Evolutionary conservation across 2,113 vertebrate genomes (phyloP).

Genomic region (Poeciliopsis turrubarensis): DNA sequence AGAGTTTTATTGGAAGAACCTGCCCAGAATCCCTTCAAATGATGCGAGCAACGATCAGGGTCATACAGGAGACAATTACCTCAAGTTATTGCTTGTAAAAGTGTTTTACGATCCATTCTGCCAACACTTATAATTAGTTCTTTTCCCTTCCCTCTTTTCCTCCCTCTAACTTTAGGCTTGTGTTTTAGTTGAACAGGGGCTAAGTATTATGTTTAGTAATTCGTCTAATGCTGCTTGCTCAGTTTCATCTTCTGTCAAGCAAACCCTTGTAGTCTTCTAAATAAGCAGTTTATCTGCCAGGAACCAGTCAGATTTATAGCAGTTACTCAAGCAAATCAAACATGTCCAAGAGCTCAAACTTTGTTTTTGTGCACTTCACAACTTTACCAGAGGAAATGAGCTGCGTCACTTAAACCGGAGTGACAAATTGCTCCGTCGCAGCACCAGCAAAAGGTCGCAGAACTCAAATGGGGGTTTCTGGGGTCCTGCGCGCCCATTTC

Average conservation of each 20-base stretch:
- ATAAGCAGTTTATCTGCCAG: slow-evolving; percentile 1
- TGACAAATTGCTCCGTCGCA: slow-evolving; percentile 4
- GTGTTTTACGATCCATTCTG: neutral
- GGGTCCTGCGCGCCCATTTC: slow-evolving; percentile 35
- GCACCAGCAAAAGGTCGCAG: slow-evolving; percentile 34
- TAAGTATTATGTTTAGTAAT: neutral
- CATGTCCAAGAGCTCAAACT: neutral
- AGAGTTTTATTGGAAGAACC: neutral
- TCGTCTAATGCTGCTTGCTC: neutral
- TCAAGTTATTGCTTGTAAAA: slow-evolving; percentile 5
- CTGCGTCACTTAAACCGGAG: neutral
- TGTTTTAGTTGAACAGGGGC: neutral
- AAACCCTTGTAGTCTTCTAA: slow-evolving; percentile 1
- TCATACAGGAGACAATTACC: slow-evolving; percentile 1
- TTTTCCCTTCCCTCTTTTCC: neutral
- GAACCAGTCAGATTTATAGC: slow-evolving; percentile 11
- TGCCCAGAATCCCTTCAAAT: neutral
- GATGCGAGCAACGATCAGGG: neutral
- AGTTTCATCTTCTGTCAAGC: neutral
- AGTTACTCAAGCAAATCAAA: neutral
- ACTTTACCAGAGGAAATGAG: slow-evolving; percentile 3
- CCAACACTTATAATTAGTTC: neutral
- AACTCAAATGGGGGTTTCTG: slow-evolving; percentile 23
- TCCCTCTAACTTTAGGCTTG: neutral
- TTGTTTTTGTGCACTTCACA: slow-evolving; percentile 4